phyloP scores from a whole-genome alignment of 2,797 vertebrate species.

The Anolis apletophallus region DNA sequence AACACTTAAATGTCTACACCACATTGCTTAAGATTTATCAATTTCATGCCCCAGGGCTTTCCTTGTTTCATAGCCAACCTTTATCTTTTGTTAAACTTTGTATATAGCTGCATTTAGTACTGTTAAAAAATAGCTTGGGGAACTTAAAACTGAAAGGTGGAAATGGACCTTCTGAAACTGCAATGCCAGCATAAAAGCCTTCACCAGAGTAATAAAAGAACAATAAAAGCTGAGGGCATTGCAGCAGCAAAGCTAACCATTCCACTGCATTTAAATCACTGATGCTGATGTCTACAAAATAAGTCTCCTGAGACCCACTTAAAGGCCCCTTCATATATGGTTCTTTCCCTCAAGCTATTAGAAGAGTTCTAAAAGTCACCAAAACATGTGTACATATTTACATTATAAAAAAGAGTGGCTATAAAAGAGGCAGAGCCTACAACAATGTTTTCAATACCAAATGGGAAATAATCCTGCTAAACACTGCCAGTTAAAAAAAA shows the following conservation, averaged over 20 bases:
- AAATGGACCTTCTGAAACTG: constrained; percentile 13
- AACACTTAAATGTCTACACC: no score
- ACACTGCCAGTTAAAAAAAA: neutral
- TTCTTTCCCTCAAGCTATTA: constrained; percentile 25
- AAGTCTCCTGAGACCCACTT: constrained; percentile 22
- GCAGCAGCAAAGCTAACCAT: neutral
- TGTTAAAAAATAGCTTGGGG: neutral
- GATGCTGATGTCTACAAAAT: constrained; percentile 30
- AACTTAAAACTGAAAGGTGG: neutral
- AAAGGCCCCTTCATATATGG: constrained; percentile 9
- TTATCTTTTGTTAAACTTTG: neutral
- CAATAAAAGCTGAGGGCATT: neutral
- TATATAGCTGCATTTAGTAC: constrained; percentile 1
- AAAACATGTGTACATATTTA: constrained; percentile 12
- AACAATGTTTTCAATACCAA: neutral
- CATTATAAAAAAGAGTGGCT: neutral
- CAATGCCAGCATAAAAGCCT: neutral
- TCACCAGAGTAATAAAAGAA: neutral
- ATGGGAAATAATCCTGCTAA: neutral
- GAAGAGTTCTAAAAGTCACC: constrained; percentile 6
- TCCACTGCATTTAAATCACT: neutral
- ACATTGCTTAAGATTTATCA: neutral
- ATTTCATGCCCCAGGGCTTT: neutral
- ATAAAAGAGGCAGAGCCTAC: constrained; percentile 14
- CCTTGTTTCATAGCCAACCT: neutral